Evolutionary conservation across 2,797 vertebrate species (phyloP).

Genomic region (Nyctibius grandis): DNA sequence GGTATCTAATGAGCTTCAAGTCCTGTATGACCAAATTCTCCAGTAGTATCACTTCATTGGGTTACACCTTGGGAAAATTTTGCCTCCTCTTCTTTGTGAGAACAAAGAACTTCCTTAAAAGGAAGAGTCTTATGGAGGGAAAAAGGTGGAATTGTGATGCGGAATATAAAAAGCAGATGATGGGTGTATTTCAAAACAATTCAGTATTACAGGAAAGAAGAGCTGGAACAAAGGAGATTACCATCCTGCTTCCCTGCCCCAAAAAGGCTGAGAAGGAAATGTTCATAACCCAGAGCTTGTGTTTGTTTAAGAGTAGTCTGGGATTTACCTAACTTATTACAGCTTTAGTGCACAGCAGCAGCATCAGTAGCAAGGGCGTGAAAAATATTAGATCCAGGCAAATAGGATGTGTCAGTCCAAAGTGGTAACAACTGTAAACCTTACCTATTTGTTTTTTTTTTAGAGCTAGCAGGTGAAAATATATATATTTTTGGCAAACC

Average conservation of each 20-base stretch:
- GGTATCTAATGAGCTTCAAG: background rate
- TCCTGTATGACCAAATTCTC: background rate
- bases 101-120: background rate
- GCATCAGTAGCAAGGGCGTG: background rate
- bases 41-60: background rate
- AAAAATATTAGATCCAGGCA: constrained; percentile 13
- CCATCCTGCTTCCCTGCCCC: background rate
- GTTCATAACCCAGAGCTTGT: background rate
- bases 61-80: background rate
- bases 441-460: background rate
- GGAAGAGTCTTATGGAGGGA: background rate
- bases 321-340: constrained; percentile 35
- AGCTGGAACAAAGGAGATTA: background rate
- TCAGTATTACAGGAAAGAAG: background rate
- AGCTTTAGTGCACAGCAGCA: constrained; percentile 14
- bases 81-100: background rate
- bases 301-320: constrained; percentile 20
- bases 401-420: constrained; percentile 16
- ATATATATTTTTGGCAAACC: background rate
- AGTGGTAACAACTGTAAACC: background rate
- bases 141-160: background rate
- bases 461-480: background rate
- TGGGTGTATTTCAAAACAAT: background rate
- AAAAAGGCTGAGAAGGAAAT: background rate
- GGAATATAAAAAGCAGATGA: background rate